Percentiles rank a stretch among this genome's conserved stretches.
Evolutionary conservation across 1,140 invertebrate genomes (phyloP).

Genomic region (Aricia agestis): DNA sequence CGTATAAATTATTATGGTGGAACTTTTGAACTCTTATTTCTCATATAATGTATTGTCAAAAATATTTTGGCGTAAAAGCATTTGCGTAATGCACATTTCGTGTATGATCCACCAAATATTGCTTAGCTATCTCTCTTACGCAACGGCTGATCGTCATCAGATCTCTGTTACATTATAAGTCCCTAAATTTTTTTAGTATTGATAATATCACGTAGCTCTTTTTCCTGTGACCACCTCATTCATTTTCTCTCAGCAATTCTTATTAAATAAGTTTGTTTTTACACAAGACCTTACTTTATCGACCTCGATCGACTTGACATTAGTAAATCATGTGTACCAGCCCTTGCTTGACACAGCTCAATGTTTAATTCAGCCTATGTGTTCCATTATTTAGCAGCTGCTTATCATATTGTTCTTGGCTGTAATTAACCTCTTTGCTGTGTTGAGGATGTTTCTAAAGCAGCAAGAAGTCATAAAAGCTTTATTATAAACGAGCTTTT

Average conservation of each 20-base stretch:
- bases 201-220: neutral
- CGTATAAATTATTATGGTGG: neutral
- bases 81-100: neutral
- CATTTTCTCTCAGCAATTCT: neutral
- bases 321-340: neutral
- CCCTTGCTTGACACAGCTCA: constrained; percentile 6
- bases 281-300: neutral
- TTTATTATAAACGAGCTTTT: too few relatives aligned
- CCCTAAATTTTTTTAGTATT: neutral
- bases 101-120: neutral
- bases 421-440: neutral
- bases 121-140: too few relatives aligned
- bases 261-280: neutral
- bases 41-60: neutral
- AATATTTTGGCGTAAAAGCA: neutral
- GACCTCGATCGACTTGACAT: neutral
- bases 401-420: constrained; percentile 2
- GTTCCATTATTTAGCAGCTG: constrained; percentile 13
- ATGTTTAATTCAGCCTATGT: neutral
- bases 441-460: neutral
- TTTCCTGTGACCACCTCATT: neutral
- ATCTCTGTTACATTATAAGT: too few relatives aligned
- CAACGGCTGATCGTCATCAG: too few relatives aligned
- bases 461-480: too few relatives aligned
- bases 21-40: neutral